These are phyloP conservation scores for Drosophila macrospina DNA, from an alignment of 2,888 invertebrate species.

Conservation along the genomic window DNA sequence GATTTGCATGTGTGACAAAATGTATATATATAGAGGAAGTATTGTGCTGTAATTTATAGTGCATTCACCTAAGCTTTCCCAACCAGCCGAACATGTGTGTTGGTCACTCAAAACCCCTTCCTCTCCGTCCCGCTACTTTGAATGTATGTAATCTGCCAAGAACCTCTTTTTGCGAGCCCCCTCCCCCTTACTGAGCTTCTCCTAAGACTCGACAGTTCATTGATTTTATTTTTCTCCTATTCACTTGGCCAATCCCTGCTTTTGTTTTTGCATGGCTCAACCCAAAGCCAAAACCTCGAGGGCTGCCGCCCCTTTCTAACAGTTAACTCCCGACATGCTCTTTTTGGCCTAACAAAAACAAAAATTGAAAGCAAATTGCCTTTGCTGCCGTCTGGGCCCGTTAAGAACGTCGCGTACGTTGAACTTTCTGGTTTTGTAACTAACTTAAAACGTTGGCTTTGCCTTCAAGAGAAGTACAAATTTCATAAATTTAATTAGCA, in stretches of 20 bases:
- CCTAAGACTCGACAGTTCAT: slow-evolving; percentile 45
- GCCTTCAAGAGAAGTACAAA: slow-evolving; percentile 6
- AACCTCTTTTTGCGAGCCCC: slow-evolving; percentile 43
- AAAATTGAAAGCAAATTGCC: slow-evolving; percentile 38
- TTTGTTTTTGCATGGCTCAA: slow-evolving; percentile 31
- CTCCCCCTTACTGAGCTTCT: slow-evolving; percentile 16
- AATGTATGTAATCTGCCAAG: slow-evolving; percentile 31
- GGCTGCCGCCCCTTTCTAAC: slow-evolving; percentile 25
- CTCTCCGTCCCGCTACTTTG: neutral
- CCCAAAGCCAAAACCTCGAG: slow-evolving; percentile 15
- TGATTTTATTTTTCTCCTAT: slow-evolving; percentile 47
- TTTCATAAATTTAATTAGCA: slow-evolving; percentile 29
- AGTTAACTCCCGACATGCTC: slow-evolving; percentile 21
- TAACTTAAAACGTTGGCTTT: slow-evolving; percentile 13
- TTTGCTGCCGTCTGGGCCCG: slow-evolving; percentile 28
- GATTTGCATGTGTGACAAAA: slow-evolving; percentile 4
- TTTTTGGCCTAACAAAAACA: slow-evolving; percentile 20
- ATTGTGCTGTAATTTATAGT: slow-evolving; percentile 60
- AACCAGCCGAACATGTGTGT: slow-evolving; percentile 28
- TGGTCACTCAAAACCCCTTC: slow-evolving; percentile 30
- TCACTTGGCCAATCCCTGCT: slow-evolving; percentile 43
- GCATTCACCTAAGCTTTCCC: slow-evolving; percentile 58
- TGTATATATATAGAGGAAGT: slow-evolving; percentile 7
- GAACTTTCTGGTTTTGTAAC: slow-evolving; percentile 37
- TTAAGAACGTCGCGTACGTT: slow-evolving; percentile 42